Base-by-base conservation (phyloP, 2,797 vertebrate species). In the Enteromius treurensis region DNA sequence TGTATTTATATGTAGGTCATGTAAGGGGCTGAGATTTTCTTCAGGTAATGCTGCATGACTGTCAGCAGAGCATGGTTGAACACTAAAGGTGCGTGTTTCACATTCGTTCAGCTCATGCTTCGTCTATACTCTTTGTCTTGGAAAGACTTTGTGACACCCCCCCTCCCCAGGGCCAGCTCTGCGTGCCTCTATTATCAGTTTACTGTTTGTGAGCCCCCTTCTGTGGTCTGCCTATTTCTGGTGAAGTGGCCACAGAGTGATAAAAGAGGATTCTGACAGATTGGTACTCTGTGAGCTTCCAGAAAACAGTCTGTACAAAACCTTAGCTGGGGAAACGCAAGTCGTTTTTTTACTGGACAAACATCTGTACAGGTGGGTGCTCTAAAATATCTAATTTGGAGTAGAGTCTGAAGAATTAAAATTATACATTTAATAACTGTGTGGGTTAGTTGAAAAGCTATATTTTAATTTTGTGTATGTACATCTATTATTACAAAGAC, bases 141-240 rank as follows among this genome's bases (percentile, higher is more conserved):
- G 79, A 84, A 86, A 75, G 55, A 79, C 32, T 49, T 23, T 29
- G 13, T 79, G 32, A 26, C 26, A 26, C 26, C 79, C 79, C 81
- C 60, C 60, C 69, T 80, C 80, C 68, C 11, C 49, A 55, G 77
- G 53, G 49, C 77, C 85, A 87, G 73, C 75, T 74, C 69, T 65
- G 51, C 88, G 77, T 90, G 82, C 87, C 81, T 88, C 47, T 73
- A 73, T 90, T 91, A 91, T 92, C 91, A 82, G 84, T 82, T 77
- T 84, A 73, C 85, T 86, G 85, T 85, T 89, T 83, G 53, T 49
- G 58, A 75, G 40, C 58, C 69, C 79, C 55, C 81, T 15, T 68
- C 49, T 73, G n/a, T 76, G 75, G 21, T n/a, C 76, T 81, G 84
- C 84, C 89, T 92, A 91, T 92, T 91, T 91, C 88, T 89, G 89